These are phyloP conservation scores for Trissoscelio sp. DNA, from an alignment of 2,888 invertebrate species.

Conservation along the genomic window DNA sequence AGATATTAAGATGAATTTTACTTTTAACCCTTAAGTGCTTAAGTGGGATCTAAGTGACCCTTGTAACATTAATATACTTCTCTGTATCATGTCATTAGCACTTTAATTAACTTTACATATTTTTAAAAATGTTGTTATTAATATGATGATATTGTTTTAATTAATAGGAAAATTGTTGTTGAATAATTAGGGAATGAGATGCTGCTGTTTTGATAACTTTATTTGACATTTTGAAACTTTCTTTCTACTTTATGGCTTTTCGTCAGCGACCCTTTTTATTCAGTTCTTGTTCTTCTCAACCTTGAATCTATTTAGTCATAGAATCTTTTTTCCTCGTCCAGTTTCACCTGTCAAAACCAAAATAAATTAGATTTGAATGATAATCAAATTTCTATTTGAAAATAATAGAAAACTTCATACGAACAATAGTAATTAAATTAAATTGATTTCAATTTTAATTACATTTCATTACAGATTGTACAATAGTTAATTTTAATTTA, in stretches of 20 bases:
- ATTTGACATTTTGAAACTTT: neutral
- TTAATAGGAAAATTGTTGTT: neutral
- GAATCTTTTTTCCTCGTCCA: conserved; percentile 13
- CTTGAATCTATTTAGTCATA: conserved; percentile 22
- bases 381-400: too few species aligned
- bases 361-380: neutral
- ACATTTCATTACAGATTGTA: too few species aligned
- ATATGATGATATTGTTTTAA: neutral
- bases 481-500: too few species aligned
- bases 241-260: neutral
- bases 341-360: conserved; percentile 10
- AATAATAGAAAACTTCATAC: too few species aligned
- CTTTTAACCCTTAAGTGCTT: conserved; percentile 8
- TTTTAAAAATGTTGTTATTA: neutral
- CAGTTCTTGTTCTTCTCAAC: neutral
- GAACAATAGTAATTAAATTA: too few species aligned
- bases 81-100: neutral
- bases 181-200: too few species aligned
- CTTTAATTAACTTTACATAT: neutral
- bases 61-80: neutral
- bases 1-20: conserved; percentile 12
- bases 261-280: conserved; percentile 4
- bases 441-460: too few species aligned
- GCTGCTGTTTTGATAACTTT: too few species aligned
- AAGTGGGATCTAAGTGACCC: conserved; percentile 8